Percentiles rank a stretch among this genome's conserved stretches.
phyloP scores from a whole-genome alignment of 2,888 invertebrate species.

The Chaetogeoica ovagalla region DNA sequence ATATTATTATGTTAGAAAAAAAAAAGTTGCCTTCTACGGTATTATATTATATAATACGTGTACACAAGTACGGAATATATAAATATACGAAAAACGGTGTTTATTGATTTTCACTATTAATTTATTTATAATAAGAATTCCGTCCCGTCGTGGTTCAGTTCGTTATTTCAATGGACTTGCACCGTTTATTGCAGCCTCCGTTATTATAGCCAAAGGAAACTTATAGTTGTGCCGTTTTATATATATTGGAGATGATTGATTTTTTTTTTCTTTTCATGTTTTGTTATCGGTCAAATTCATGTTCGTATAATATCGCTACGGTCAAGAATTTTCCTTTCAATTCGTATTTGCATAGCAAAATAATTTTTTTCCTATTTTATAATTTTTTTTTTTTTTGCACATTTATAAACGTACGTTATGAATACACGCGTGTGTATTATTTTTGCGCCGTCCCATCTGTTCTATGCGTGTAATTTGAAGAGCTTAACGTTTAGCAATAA shows the following conservation, averaged over 20 bases:
- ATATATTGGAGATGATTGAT: not conserved
- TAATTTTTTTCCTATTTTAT: slow-evolving; percentile 8
- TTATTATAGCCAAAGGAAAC: not conserved
- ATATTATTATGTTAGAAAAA: too few species aligned
- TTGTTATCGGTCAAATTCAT: too few species aligned
- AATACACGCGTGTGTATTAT: not conserved
- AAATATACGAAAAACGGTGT: too few species aligned
- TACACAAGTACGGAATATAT: too few species aligned
- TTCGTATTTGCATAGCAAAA: slow-evolving; percentile 11
- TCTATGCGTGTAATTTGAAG: slow-evolving; percentile 2
- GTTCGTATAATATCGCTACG: not conserved
- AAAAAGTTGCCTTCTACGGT: too few species aligned
- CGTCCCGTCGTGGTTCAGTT: too few species aligned
- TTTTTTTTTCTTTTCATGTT: not conserved
- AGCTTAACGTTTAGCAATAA: slow-evolving; percentile 11
- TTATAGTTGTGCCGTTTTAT: not conserved
- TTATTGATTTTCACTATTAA: too few species aligned
- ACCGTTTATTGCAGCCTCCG: not conserved
- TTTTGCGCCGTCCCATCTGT: slow-evolving; percentile 22
- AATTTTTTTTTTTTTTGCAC: slow-evolving; percentile 15
- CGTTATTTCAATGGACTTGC: not conserved
- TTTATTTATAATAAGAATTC: too few species aligned
- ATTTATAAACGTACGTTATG: too few species aligned
- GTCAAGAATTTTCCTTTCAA: not conserved
- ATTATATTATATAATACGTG: too few species aligned